Base-by-base conservation (phyloP, 2,888 invertebrate genomes). In the Ischnus inquisitorius region DNA sequence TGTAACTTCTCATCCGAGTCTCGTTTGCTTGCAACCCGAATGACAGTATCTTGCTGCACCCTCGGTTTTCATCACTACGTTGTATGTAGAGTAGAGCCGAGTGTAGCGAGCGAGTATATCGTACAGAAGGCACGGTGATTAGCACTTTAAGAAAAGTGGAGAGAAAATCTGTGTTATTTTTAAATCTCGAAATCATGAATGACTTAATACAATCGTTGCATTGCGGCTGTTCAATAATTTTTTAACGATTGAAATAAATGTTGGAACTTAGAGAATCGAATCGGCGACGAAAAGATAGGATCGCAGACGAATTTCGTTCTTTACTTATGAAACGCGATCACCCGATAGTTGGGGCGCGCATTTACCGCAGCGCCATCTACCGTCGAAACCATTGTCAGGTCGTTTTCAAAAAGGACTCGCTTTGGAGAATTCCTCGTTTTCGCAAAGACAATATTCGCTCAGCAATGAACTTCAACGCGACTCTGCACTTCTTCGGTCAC, bases 1-100 rank as follows among this genome's bases (percentile, higher is more conserved):
- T 22, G 54, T 12, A 54, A 54, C 54, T 54, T 54, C 54, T 54
- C 54, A 22, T 54, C 8, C 54, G 54, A 19, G 54, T 22, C 54
- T 19, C 54, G 19, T 54, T 54, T 54, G 54, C 54, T 22, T 54
- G 19, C 34, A 6, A 34, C 34, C 54, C 19, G 54, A 54, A 16
- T 16, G 10, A 54, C 54, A 54, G 16, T 54, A 22, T 54, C 54
- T 54, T 54, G 54, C 3, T 2, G 10, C 22, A 54, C 8, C 22
- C 10, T 2, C 54, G 54, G 19, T 54, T 57, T 46, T 28, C 14
- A 28, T 25, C 57, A 57, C 14, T 19, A 10, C 28, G 57, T 28
- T 57, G 57, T 22, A 28, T 25, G 57, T 14, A 14, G 22, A 57
- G 28, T 12, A 5, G 3, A 57, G 54, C 57, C 57, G 12, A 25